Base-by-base conservation (phyloP, 2,797 vertebrate genomes). In the Micrastur ruficollis region DNA sequence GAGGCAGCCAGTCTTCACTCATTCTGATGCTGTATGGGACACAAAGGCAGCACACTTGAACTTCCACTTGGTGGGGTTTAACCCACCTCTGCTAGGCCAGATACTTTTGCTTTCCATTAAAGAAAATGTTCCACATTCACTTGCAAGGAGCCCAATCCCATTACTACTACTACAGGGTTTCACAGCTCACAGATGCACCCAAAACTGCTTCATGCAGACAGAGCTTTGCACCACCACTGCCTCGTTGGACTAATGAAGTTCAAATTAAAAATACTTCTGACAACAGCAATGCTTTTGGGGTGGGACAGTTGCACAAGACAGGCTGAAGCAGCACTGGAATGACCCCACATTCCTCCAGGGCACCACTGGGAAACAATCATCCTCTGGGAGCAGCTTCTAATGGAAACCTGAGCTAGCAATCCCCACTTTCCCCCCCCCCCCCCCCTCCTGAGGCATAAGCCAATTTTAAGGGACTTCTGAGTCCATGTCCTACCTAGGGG, bases 311-410 rank as follows among this genome's bases (percentile, higher is more conserved):
- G 65, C 50, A 73, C n/a, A 59, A 72, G 59, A 49, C 22, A 29
- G 40, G 18, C 59, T 76, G n/a, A 72, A 81, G 36, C 29, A 67
- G 44, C 34, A 53, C 19, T 53, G 32, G 32, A 80, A 61, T 32
- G 22, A 40, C 14, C 14, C 38, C 21, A n/a, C 1, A 0, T 31
- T 70, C 26, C 50, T 61, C 34, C 46, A 56, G 36, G 34, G 46
- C 16, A 49, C 18, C 0, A 0, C 14, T 66, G 40, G 32, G 36
- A 31, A 75, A n/a, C 4, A 2, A 16, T 11, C 25, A 49, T 23
- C 29, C 38, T 53, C 47, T 59, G 21, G 21, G 16, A 74, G 4
- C 31, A 75, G 15, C 26, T 58, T 59, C 17, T 56, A 55, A 42
- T 7, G 29, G 52, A 75, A 89, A 75, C 21, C 38, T 73, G 23